Base-by-base conservation (phyloP, 2,113 vertebrate genomes). In the Phylloscopus trochiloides region DNA sequence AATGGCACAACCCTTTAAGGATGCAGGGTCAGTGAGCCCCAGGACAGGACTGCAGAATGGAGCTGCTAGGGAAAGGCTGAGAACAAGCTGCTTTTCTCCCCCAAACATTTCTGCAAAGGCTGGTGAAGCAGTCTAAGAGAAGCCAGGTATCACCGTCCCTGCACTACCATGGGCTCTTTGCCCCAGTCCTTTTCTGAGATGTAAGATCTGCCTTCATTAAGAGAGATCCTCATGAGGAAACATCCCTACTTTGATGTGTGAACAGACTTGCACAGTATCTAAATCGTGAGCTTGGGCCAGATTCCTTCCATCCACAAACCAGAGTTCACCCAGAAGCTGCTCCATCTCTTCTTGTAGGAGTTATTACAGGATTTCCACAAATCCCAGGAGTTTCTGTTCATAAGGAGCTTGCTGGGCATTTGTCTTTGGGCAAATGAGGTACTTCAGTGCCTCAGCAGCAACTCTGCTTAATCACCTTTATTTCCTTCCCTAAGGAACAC, bases 211-310 rank as follows among this genome's bases (percentile, higher is more conserved):
- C 24, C 32, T 57, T 52, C n/a, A n/a, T 31, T n/a, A 61, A 65
- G 42, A 45, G 24, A 58, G 7, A 38, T 15, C 42, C 20, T 58
- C 36, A 42, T 3, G 22, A 75, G 57, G 40, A 78, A 51, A 32
- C 42, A 59, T 12, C 26, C 4, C 25, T 31, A 9, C 59, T 86
- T 51, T 36, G 52, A 47, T 54, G 63, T 17, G 16, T 17, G 47
- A n/a, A 55, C 40, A 52, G 42, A 48, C 42, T 24, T 25, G 14
- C 22, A 19, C 0, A 20, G 52, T 0, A 3, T 31, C 32, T 36
- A 58, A 54, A 58, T 29, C 3, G 1, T 3, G 18, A 72, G n/a
- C 73, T 48, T 40, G 50, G 52, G 63, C 28, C 77, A 26, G 40
- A 61, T 43, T 67, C 80, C 52, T 76, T 43, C 72, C 21, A 59